Evolutionary conservation across 2,888 invertebrate species (phyloP).

Genomic region (Eustalomyia histrio): DNA sequence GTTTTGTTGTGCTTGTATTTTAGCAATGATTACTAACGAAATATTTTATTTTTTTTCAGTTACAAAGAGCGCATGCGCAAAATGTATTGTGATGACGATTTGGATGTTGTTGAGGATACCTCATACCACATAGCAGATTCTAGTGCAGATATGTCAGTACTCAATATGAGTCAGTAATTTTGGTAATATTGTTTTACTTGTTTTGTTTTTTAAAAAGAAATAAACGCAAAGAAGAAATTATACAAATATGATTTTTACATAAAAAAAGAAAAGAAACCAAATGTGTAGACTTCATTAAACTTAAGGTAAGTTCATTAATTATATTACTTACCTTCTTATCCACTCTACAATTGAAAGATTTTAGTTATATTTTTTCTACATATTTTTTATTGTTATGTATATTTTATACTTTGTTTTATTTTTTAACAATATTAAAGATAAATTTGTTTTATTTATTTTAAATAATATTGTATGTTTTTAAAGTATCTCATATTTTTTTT

Average conservation of each 20-base stretch:
- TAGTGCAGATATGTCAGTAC: conserved; percentile 76
- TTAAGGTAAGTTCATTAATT: too few species aligned
- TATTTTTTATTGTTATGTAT: background rate
- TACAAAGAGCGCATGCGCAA: conserved; percentile 91
- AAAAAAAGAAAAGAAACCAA: background rate
- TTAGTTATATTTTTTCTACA: background rate
- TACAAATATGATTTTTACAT: background rate
- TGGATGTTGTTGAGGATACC: conserved; percentile 74
- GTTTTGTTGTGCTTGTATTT: too few species aligned
- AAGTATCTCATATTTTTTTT: conserved; percentile 26
- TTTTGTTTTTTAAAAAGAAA: conserved; percentile 42
- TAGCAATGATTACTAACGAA: too few species aligned
- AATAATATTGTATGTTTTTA: conserved; percentile 5
- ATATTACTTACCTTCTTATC: too few species aligned
- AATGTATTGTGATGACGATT: conserved; percentile 87
- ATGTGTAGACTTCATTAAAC: background rate
- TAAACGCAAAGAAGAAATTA: conserved; percentile 19
- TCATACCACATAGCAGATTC: conserved; percentile 76
- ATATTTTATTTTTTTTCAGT: conserved; percentile 82
- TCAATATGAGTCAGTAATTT: conserved; percentile 76
- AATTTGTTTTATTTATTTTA: conserved; percentile 17
- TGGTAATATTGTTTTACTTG: conserved; percentile 22
- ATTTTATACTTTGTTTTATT: background rate
- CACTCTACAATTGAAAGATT: background rate
- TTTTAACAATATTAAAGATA: background rate